Percentiles rank a stretch among this genome's conserved stretches.
These are phyloP conservation scores for Nyctibius grandis DNA, from an alignment of 2,797 vertebrate genomes.

Conservation along the genomic window DNA sequence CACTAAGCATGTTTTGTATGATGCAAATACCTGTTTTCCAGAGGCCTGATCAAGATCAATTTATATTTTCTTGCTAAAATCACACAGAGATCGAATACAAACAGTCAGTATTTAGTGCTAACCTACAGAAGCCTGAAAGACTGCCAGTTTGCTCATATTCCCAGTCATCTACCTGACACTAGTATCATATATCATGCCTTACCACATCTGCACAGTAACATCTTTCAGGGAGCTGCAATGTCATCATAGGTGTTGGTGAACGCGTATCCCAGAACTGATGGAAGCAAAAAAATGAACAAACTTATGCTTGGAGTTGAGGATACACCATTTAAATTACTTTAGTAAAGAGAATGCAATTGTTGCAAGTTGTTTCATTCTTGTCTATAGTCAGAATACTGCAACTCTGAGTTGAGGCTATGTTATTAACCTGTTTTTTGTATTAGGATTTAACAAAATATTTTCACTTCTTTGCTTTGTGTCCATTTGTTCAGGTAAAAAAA, in stretches of 20 bases:
- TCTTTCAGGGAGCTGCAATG: conserved; percentile 91
- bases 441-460: background rate
- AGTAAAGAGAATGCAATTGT: background rate
- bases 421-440: background rate
- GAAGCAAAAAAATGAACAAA: background rate
- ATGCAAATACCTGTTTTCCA: background rate
- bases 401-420: background rate
- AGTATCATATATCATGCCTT: conserved; percentile 25
- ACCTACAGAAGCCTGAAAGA: background rate
- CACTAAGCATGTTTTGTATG: background rate
- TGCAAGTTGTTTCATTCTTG: background rate
- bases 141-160: background rate
- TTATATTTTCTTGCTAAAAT: background rate
- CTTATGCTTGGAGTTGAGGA: background rate
- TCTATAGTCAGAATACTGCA: background rate
- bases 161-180: background rate
- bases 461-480: background rate
- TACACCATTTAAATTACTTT: background rate
- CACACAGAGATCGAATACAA: background rate
- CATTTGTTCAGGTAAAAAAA: background rate
- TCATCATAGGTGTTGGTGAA: conserved; percentile 97
- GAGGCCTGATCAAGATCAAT: background rate
- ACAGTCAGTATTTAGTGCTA: background rate
- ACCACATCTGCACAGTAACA: conserved; percentile 98
- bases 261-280: conserved; percentile 97